phyloP scores from a whole-genome alignment of 2,888 invertebrate species.

The Microplitis deprimator region DNA sequence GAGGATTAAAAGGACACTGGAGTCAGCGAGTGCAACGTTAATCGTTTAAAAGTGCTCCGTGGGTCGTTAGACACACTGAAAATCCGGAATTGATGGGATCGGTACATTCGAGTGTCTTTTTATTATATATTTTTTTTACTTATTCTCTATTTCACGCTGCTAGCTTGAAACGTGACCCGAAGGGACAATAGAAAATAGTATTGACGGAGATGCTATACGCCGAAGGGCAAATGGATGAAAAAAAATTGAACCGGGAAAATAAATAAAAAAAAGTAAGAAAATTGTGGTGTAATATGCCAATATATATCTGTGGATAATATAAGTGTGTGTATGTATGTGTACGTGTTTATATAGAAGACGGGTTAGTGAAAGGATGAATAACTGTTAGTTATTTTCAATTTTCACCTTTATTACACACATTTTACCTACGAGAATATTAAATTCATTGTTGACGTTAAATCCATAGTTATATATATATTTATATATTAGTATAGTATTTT shows the following conservation, averaged over 20 bases:
- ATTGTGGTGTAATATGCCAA: slow-evolving; percentile 19
- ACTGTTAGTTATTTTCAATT: background rate
- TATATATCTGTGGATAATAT: background rate
- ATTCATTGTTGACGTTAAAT: slow-evolving; percentile 10
- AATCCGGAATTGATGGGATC: slow-evolving; percentile 29
- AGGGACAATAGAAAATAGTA: slow-evolving; percentile 25
- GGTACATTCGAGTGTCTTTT: slow-evolving; percentile 20
- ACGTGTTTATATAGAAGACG: background rate
- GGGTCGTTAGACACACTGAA: slow-evolving; percentile 12
- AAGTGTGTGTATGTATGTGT: slow-evolving; percentile 26
- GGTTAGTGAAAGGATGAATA: background rate
- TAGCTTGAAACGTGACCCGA: slow-evolving; percentile 19
- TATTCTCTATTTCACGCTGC: slow-evolving; percentile 17
- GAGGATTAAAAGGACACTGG: background rate
- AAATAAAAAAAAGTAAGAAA: slow-evolving; percentile 36
- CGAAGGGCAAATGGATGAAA: slow-evolving; percentile 16
- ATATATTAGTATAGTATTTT: background rate
- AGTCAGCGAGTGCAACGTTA: slow-evolving; percentile 12
- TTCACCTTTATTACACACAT: slow-evolving; percentile 13
- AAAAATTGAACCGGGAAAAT: slow-evolving; percentile 20
- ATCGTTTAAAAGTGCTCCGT: slow-evolving; percentile 17
- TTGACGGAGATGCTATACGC: background rate
- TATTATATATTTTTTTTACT: background rate
- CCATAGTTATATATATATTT: too few species aligned
- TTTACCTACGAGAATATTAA: background rate